Evolutionary conservation across 2,888 invertebrate genomes (phyloP), one percentile per base, ranked within the genome.

Genomic region (Zhuqinia jingwanae): DNA sequence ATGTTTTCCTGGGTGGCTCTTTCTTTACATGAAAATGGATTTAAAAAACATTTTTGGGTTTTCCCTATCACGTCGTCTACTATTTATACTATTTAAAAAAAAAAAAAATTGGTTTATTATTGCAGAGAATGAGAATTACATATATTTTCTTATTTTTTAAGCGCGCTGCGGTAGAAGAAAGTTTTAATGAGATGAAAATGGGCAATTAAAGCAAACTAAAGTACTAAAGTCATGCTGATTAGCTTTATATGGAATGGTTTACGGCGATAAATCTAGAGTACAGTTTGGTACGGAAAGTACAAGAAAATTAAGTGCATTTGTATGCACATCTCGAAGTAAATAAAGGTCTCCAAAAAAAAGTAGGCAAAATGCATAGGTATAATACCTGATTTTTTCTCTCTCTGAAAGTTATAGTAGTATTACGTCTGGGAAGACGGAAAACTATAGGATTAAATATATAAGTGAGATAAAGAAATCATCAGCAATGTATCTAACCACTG

Each of bases 181-280:
- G 6, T 1, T 30, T 60, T 80, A 80, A 80, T 80, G 68, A 80
- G 80, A 80, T 80, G 68, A 56, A 80, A 80, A 80, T 80, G 63
- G 80, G 80, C 56, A 68, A 65, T 80, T 78, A 68, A 60, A 53
- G 80, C 53, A 68, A 80, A 80, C n/a, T n/a, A n/a, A n/a, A n/a
- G n/a, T n/a, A n/a, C 68, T 36, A 80, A 80, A 68, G 65, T 25
- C 65, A 50, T 30, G 25, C 36, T 80, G 68, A 80, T 80, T 68
- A 65, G 68, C 68, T 68, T 45, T 68, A 53, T 68, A 80, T 68
- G 80, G 80, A 36, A 22, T 45, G 56, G 65, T 53, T 68, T 53
- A 68, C 36, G 53, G 63, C 20, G 68, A 80, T 80, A 80, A 80
- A 80, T 80, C 56, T 45, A 20, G 53, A 65, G 53, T 80, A 68